A percentile compares a stretch with the other conserved stretches of the same genome.
Evolutionary conservation across 1,140 invertebrate species (phyloP).

Genomic region (Holotrichia oblita): DNA sequence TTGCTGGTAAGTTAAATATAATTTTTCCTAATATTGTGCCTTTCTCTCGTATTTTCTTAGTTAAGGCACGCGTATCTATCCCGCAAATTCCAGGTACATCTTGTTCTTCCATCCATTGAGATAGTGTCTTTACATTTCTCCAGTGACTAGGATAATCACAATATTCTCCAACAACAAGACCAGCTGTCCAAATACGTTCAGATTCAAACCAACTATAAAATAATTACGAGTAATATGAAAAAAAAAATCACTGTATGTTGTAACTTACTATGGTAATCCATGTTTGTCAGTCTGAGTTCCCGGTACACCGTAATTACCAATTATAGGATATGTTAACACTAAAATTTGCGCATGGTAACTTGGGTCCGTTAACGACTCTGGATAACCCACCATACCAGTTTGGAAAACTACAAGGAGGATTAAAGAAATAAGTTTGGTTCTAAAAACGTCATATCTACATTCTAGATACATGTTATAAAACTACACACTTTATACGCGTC

Average conservation of each 20-base stretch:
- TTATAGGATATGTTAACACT: conserved; percentile 95
- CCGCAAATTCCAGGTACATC: conserved; percentile 87
- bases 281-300: conserved; percentile 76
- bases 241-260: conserved; percentile 39
- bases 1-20: conserved; percentile 66
- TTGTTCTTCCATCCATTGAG: conserved; percentile 83
- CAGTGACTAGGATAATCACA: conserved; percentile 91
- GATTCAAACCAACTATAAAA: conserved; percentile 91
- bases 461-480: neutral
- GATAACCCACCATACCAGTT: conserved; percentile 99
- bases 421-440: neutral
- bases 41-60: conserved; percentile 85
- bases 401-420: conserved; percentile 86
- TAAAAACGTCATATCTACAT: neutral
- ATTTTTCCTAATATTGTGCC: conserved; percentile 86
- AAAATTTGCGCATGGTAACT: conserved; percentile 95
- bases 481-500: neutral
- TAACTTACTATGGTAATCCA: conserved; percentile 77
- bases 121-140: conserved; percentile 80
- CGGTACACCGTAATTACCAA: conserved; percentile 99
- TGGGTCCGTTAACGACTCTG: conserved; percentile 97
- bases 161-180: conserved; percentile 90
- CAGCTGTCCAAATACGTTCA: conserved; percentile 89
- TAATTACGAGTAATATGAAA: conserved; percentile 3
- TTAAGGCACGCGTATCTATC: conserved; percentile 90